Base-by-base conservation (phyloP, 1,140 invertebrate species). In the Ylistrum balloti region DNA sequence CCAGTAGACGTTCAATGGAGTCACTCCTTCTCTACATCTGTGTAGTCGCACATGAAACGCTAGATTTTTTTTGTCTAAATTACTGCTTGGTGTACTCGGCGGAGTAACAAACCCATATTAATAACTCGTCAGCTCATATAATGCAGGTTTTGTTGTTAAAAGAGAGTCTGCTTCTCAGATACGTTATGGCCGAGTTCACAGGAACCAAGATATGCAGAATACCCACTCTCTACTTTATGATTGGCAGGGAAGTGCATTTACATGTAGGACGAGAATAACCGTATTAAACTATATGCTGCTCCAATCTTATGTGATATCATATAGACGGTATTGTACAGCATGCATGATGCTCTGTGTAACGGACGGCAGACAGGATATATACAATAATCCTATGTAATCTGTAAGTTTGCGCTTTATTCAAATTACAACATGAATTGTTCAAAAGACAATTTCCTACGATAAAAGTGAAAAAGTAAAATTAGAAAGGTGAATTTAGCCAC, bases 171-270 rank as follows among this genome's bases (percentile, higher is more conserved):
- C 11, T 74, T 28, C 56, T 74, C 56, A 28, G 56, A 9, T 45
- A 45, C 11, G 56, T 28, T 28, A 74, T 28, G 56, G n/a, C 56
- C 22, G n/a, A 74, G 56, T 74, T 74, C 56, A 74, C n/a, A 74
- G 56, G 56, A 74, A 74, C 56, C n/a, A n/a, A 28, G n/a, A 74
- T 74, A 74, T 74, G 56, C 13, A 74, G 56, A n/a, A 45, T 45
- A 17, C n/a, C 28, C 22, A 1, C 1, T 74, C n/a, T 74, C n/a
- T 28, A 74, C n/a, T 74, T 2, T n/a, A n/a, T 28, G 22, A 74
- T 28, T 28, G 56, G 56, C n/a, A 74, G 56, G 56, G n/a, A 74
- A 74, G n/a, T 74, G 56, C 56, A 74, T 74, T 74, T 74, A 28
- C n/a, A n/a, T n/a, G n/a, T n/a, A n/a, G 56, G 56, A 74, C n/a